Conservation (phyloP, 1,140 invertebrate genomes). For the Ceratina japonica region DNA sequence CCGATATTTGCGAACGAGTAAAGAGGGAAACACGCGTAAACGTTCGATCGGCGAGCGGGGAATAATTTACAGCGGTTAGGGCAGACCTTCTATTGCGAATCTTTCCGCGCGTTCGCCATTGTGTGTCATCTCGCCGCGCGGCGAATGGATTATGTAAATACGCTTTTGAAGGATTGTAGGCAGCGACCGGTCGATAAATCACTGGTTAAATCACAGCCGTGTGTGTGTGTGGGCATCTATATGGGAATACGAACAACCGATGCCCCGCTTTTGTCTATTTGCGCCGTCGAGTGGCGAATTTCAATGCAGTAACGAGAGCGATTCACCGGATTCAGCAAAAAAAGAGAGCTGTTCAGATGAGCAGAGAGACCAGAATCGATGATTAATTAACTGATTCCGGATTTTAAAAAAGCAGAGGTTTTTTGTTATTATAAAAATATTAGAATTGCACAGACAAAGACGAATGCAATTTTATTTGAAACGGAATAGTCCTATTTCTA, state of each 20-base stretch:
- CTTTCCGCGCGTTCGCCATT: conserved; percentile 33
- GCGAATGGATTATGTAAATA: conserved; percentile 53
- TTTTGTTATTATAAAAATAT: too few species aligned
- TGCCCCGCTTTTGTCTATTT: conserved; percentile 36
- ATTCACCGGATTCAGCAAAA: conserved; percentile 9
- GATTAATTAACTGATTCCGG: conserved; percentile 10
- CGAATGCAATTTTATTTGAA: too few species aligned
- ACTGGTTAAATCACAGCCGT: conserved; percentile 38
- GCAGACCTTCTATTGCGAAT: conserved; percentile 37
- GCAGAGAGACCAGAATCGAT: too few species aligned
- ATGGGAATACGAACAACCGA: conserved; percentile 35
- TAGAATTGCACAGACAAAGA: too few species aligned
- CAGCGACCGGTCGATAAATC: conserved; percentile 44
- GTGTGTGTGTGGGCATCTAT: conserved; percentile 9
- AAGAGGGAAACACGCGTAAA: background rate
- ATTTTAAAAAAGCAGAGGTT: too few species aligned
- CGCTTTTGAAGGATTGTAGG: conserved; percentile 42
- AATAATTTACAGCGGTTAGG: conserved; percentile 52
- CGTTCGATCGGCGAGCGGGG: conserved; percentile 17
- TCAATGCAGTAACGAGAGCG: conserved; percentile 41
- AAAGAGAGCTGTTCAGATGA: too few species aligned
- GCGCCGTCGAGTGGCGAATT: conserved; percentile 22
- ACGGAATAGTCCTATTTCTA: too few species aligned
- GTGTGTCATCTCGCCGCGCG: conserved; percentile 18
- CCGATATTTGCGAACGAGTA: background rate